phyloP scores from a whole-genome alignment of 1,140 invertebrate genomes.

The Papilio polyxenes region DNA sequence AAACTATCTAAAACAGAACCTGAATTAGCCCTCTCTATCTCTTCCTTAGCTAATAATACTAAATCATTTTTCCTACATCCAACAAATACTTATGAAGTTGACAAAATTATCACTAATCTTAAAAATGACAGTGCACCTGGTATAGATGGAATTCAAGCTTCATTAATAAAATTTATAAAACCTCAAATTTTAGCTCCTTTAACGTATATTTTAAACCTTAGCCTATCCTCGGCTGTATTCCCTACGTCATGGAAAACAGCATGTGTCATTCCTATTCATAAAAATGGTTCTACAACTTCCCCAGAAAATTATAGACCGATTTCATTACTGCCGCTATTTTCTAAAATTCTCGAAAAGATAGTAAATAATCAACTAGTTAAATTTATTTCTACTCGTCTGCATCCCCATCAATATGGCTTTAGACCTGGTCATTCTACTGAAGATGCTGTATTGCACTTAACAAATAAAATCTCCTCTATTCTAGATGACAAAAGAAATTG shows the following conservation, averaged over 20 bases:
- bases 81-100: background rate
- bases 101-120: background rate
- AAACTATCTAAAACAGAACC: background rate
- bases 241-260: background rate
- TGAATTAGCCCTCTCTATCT: background rate
- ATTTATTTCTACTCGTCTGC: background rate
- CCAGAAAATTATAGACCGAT: conserved; percentile 28
- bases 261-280: background rate
- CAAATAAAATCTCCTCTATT: background rate
- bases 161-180: conserved; percentile 14
- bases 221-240: background rate
- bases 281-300: background rate
- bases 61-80: background rate
- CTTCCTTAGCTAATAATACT: background rate
- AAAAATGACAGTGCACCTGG: conserved; percentile 5
- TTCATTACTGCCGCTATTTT: background rate
- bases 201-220: conserved; percentile 19
- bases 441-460: background rate
- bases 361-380: background rate
- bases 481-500: background rate
- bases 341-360: conserved; percentile 2
- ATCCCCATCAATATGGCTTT: background rate
- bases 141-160: background rate
- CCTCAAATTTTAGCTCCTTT: background rate
- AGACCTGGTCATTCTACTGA: background rate